These are phyloP conservation scores for Drosophila paracracens DNA, from an alignment of 2,888 invertebrate genomes.

Conservation along the genomic window DNA sequence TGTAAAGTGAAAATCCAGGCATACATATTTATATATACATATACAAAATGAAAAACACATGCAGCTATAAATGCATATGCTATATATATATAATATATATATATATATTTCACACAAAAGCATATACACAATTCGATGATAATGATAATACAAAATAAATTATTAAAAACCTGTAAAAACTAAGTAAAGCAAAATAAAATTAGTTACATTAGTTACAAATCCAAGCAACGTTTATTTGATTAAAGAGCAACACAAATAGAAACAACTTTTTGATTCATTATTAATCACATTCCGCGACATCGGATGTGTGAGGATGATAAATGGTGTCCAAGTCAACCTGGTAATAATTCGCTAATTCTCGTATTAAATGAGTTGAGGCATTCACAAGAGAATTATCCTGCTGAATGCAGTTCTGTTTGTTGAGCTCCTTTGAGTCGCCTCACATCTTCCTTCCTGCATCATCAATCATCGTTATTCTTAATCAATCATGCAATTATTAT, in stretches of 20 bases:
- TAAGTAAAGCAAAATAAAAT: conserved; percentile 81
- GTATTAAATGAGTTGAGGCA: background rate
- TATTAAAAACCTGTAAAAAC: conserved; percentile 76
- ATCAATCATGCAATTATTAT: conserved; percentile 22
- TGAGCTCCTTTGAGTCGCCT: background rate
- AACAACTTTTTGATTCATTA: conserved; percentile 1
- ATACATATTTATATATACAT: conserved; percentile 78
- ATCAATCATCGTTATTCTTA: background rate
- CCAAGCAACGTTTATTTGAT: conserved; percentile 55
- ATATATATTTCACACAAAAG: conserved; percentile 59
- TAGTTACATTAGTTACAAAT: conserved; percentile 81
- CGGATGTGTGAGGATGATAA: background rate
- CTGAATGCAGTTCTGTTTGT: background rate
- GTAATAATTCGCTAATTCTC: background rate
- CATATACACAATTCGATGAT: conserved; percentile 71
- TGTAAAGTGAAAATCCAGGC: conserved; percentile 75
- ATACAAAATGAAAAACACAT: conserved; percentile 51
- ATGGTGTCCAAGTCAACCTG: background rate
- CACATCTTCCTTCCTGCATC: background rate
- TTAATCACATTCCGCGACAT: background rate
- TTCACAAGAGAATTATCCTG: background rate
- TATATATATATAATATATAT: conserved; percentile 60
- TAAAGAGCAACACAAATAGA: conserved; percentile 17
- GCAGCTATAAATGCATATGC: conserved; percentile 73
- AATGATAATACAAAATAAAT: conserved; percentile 73